Percentiles rank a stretch among this genome's conserved stretches.
Conservation (phyloP, 2,888 invertebrate species). For the Gonocerus acuteangulatus region DNA sequence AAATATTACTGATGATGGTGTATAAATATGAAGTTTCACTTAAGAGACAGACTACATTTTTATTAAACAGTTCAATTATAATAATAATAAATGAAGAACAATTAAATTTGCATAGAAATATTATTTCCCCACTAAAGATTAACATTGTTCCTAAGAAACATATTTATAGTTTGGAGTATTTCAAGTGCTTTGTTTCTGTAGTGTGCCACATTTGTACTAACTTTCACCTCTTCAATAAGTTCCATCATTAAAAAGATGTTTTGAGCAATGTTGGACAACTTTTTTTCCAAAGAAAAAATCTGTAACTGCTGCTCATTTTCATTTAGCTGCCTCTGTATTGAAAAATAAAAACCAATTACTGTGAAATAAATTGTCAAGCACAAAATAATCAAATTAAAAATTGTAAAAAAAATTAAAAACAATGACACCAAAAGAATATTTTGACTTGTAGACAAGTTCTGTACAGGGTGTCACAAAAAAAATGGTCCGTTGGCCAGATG, state of each 20-base stretch:
- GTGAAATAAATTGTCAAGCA: not conserved
- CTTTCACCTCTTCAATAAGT: constrained; percentile 47
- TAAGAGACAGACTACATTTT: no score
- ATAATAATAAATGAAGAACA: no score
- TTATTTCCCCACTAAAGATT: not conserved
- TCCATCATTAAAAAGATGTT: constrained; percentile 60
- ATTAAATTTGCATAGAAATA: no score
- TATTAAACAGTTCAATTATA: no score
- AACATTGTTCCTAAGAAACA: constrained; percentile 28
- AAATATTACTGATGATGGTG: no score
- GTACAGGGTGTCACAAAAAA: no score
- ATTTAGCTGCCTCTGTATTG: constrained; percentile 55
- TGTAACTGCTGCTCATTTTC: constrained; percentile 65
- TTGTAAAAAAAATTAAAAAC: no score
- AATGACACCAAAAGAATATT: no score
- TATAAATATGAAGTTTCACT: no score
- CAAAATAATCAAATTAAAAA: no score
- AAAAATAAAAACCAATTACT: constrained; percentile 38
- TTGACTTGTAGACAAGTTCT: no score
- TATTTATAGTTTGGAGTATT: constrained; percentile 23
- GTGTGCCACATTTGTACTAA: constrained; percentile 14
- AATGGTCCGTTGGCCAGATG: no score
- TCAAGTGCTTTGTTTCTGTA: constrained; percentile 25
- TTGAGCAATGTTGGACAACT: constrained; percentile 58
- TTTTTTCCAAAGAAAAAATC: constrained; percentile 60